Conservation (phyloP, 2,888 invertebrate species). For the Pterostichus madidus region DNA sequence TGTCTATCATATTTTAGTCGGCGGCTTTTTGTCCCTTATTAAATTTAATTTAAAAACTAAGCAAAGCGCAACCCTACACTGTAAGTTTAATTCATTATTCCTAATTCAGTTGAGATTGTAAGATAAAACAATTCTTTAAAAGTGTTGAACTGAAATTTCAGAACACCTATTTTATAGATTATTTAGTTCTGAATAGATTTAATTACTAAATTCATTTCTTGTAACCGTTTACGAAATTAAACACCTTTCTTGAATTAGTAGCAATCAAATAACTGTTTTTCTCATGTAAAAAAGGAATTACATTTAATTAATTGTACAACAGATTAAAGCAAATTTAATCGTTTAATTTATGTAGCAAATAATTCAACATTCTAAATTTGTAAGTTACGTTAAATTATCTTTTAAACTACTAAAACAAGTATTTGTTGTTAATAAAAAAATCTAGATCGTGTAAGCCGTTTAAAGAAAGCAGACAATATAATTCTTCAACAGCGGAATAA, state of each 20-base stretch:
- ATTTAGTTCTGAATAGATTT: background rate
- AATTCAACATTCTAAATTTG: no score
- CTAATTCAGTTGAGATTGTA: constrained; percentile 22
- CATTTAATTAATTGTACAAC: no score
- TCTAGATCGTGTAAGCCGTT: no score
- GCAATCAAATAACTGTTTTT: constrained; percentile 5
- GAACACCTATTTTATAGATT: background rate
- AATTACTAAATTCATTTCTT: background rate
- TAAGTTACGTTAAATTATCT: no score
- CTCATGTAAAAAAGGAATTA: no score
- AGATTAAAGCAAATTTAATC: no score
- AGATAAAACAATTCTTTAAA: constrained; percentile 3
- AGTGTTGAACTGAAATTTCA: constrained; percentile 26
- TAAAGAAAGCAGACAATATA: no score
- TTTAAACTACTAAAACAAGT: no score
- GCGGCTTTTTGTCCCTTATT: background rate
- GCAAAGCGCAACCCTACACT: background rate
- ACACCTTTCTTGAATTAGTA: background rate
- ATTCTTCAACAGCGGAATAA: no score
- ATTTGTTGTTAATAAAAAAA: no score
- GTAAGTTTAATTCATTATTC: background rate
- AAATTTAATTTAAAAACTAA: constrained; percentile 19
- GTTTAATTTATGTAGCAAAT: no score
- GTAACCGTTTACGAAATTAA: background rate
- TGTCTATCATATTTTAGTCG: background rate